Evolutionary conservation across 2,797 vertebrate species (phyloP).

Genomic region (Chaetodon trifasciatus): DNA sequence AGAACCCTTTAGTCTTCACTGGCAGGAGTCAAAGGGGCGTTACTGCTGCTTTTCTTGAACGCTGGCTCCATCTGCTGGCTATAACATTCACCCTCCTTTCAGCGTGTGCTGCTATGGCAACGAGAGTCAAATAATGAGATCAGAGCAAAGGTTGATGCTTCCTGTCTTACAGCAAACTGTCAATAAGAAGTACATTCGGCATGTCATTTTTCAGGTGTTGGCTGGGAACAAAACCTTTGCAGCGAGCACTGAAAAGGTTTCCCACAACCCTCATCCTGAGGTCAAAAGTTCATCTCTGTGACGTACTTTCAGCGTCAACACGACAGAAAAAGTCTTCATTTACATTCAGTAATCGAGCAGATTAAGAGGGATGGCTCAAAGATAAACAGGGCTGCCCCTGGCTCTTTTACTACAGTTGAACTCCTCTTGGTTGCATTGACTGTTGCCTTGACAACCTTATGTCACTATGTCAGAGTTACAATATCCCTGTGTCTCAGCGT

Average conservation of each 20-base stretch:
- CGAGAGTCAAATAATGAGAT: constrained; percentile 1
- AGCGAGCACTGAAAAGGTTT: background rate
- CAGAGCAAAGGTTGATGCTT: constrained; percentile 3
- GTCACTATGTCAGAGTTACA: constrained; percentile 65
- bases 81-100: background rate
- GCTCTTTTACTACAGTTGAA: constrained; percentile 57
- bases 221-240: constrained; percentile 16
- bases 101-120: background rate
- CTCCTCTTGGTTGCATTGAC: constrained; percentile 51
- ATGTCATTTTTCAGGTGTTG: background rate
- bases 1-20: background rate
- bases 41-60: constrained; percentile 51
- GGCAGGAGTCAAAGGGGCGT: background rate
- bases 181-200: background rate
- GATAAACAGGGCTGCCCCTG: constrained; percentile 64
- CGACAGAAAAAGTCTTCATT: constrained; percentile 50
- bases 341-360: constrained; percentile 50
- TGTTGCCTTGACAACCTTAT: constrained; percentile 71
- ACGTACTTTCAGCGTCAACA: constrained; percentile 46
- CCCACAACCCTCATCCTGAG: constrained; percentile 20
- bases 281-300: constrained; percentile 44
- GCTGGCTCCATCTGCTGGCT: constrained; percentile 77
- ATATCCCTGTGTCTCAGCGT: constrained; percentile 49
- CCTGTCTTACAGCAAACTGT: background rate
- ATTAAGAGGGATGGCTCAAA: constrained; percentile 66